A percentile compares a stretch with the other conserved stretches of the same genome.
Conservation (phyloP, 1,140 invertebrate genomes). For the Diprion similis region DNA sequence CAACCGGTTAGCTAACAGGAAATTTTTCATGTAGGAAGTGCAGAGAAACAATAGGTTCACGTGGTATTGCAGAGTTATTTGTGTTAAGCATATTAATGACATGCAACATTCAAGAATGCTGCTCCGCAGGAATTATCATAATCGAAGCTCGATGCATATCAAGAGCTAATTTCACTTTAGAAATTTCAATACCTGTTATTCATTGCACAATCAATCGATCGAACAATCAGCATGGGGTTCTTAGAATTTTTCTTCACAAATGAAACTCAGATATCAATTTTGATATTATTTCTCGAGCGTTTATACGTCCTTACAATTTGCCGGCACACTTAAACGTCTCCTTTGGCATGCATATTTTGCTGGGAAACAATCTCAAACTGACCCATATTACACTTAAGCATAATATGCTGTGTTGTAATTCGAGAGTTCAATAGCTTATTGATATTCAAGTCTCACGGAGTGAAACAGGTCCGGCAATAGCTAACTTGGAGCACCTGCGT, state of each 20-base stretch:
- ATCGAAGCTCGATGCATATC: constrained; percentile 1
- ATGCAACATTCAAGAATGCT: not conserved
- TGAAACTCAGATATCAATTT: not conserved
- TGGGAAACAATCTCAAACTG: constrained; percentile 14
- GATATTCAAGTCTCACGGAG: constrained; percentile 38
- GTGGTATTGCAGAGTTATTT: not conserved
- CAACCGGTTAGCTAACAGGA: constrained; percentile 5
- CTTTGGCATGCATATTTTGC: not conserved
- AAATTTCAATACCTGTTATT: not conserved
- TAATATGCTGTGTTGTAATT: constrained; percentile 41
- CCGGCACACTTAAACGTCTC: not conserved
- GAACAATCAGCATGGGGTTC: not conserved
- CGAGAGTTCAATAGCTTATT: constrained; percentile 42
- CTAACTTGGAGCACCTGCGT: not conserved
- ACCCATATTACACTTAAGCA: constrained; percentile 39
- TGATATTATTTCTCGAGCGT: not conserved
- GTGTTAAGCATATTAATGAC: constrained; percentile 3
- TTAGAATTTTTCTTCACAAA: not conserved
- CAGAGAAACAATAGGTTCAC: not conserved
- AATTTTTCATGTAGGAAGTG: not conserved
- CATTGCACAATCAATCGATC: not conserved
- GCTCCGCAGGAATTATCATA: not conserved
- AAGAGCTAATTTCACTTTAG: not conserved
- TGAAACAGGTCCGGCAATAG: not conserved
- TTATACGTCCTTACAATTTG: not conserved